Evolutionary conservation across 2,888 invertebrate genomes (phyloP), one percentile per base, ranked within the genome.

Genomic region (Cremastinae sp.): DNA sequence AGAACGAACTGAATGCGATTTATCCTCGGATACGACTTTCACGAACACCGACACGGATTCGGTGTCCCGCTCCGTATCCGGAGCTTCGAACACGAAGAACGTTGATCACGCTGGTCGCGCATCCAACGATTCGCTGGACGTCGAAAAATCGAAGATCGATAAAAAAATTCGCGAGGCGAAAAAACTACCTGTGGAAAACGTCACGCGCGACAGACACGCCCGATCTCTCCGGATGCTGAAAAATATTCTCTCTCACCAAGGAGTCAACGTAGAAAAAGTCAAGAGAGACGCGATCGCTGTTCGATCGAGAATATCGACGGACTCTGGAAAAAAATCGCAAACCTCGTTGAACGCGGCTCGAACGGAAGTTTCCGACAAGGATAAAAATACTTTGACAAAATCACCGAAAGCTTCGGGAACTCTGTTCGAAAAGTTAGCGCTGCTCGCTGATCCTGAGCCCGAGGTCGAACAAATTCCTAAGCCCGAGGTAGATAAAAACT

Each of bases 151-250:
- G 28, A 53, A 18, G 16, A 7, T 28, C n/a, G 28, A 7, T 5
- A 22, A 28, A n/a, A 3, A 14, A 53, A 53, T 12, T 12, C 9
- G 12, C 35, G 53, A 10, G 4, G 14, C n/a, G 7, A 18, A 39
- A 39, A 58, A 41, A 8, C 39, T 41, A 3, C 5, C 3, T 9
- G 2, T 5, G 37, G 20, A 39, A 12, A 64, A 39, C 2, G 49
- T 49, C 1, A 1, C 49, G 20, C 28, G 51, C 51, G 12, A 79
- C 9, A 71, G 45, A 61, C 79, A 73, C 47, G 62, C 61, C 2
- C 69, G 58, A 10, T 78, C 78, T 14, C 56, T 79, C 20, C 68
- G 61, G n/a, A 75, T 80, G 64, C 56, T 80, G 8, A 78, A 79
- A 20, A 76, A 69, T 51, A 77, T 82, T 16, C 70, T 80, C 7